These are phyloP conservation scores for Hylyphantes graminicola DNA, from an alignment of 1,140 invertebrate genomes.

Conservation along the genomic window DNA sequence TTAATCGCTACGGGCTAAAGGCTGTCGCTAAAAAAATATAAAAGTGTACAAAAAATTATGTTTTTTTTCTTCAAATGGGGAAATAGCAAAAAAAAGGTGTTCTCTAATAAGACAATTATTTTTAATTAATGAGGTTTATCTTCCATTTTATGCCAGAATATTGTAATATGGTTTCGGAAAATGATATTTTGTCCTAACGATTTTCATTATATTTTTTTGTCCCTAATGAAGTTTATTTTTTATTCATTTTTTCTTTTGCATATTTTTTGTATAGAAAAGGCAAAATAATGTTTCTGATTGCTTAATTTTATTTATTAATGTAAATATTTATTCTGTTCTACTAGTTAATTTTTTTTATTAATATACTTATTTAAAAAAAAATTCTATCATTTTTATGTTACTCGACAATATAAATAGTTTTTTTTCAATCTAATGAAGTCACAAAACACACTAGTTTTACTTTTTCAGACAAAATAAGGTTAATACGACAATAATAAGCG, in stretches of 20 bases:
- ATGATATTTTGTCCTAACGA: neutral
- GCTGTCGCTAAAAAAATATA: no score
- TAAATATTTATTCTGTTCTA: no score
- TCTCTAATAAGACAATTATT: conserved; percentile 41
- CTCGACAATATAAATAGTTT: no score
- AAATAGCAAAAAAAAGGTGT: conserved; percentile 6
- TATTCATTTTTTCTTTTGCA: neutral
- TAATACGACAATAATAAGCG: no score
- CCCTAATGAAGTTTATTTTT: neutral
- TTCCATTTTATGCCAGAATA: neutral
- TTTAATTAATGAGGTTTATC: conserved; percentile 33
- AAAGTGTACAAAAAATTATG: neutral
- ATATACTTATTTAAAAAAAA: no score
- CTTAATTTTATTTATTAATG: no score
- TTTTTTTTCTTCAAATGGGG: neutral
- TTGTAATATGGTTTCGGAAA: neutral
- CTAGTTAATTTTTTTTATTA: no score
- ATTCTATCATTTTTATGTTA: no score
- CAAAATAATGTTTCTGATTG: neutral
- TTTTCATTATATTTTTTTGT: neutral
- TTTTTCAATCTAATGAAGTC: no score
- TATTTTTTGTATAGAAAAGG: neutral
- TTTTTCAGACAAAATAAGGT: no score
- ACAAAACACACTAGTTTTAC: no score
- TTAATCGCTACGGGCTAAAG: no score